Conservation (phyloP, 2,888 invertebrate species). For the Gastrophysa polygoni region DNA sequence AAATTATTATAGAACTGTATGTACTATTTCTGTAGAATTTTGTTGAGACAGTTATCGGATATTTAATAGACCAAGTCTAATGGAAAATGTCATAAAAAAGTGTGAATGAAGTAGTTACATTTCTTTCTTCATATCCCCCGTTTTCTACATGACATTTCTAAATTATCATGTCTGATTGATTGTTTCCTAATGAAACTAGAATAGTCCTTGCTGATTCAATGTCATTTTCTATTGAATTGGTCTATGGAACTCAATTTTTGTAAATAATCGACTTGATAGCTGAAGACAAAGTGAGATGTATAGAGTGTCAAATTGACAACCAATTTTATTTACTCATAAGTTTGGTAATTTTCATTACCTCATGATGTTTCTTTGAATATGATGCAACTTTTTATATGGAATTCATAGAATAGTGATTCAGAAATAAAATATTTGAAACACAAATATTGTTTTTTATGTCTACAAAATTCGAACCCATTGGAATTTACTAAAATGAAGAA, state of each 20-base stretch:
- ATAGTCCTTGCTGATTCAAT: not conserved
- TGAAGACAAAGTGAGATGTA: conserved; percentile 20
- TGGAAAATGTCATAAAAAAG: no score
- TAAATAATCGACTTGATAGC: conserved; percentile 13
- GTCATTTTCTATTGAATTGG: not conserved
- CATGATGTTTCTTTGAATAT: conserved; percentile 10
- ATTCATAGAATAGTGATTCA: conserved; percentile 12
- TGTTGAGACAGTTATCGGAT: no score
- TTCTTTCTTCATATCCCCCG: no score
- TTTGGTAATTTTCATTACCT: conserved; percentile 5
- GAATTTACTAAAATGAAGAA: no score
- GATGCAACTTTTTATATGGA: conserved; percentile 17
- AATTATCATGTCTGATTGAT: no score
- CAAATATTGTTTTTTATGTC: not conserved
- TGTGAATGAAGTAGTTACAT: no score
- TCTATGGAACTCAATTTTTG: conserved; percentile 5
- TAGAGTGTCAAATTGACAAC: not conserved
- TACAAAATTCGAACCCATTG: no score
- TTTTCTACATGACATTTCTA: no score
- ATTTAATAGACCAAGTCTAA: no score
- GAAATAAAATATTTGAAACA: conserved; percentile 4
- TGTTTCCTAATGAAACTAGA: no score
- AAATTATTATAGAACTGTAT: no score
- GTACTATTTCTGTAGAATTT: no score
- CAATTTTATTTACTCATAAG: conserved; percentile 7